phyloP scores from a whole-genome alignment of 23 tunicate species.

The Styela plicata region DNA sequence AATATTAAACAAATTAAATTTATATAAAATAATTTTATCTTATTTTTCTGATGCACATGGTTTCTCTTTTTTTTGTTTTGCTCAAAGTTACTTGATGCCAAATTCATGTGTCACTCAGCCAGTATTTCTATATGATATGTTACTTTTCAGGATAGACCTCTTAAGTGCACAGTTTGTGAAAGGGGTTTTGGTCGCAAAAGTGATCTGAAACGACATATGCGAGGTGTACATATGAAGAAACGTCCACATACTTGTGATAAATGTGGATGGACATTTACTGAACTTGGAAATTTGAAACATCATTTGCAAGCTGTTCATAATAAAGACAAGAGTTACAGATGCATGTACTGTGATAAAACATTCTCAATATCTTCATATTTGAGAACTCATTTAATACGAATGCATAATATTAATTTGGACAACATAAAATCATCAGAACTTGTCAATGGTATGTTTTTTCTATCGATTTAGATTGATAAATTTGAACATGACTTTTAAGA shows the following conservation, averaged over 20 bases:
- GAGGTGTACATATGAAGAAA: conserved; percentile 92
- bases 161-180: conserved; percentile 81
- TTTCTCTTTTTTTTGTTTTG: no score
- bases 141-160: conserved; percentile 74
- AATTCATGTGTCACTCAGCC: no score
- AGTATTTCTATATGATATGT: no score
- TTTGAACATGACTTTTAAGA: no score
- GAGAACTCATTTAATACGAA: conserved; percentile 72
- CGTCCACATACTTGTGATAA: conserved; percentile 72
- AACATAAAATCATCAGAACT: background rate
- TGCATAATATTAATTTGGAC: conserved; percentile 50
- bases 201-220: conserved; percentile 74
- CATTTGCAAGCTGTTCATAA: conserved; percentile 93
- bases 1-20: no score
- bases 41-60: no score
- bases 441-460: background rate
- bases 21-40: no score
- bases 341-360: conserved; percentile 58
- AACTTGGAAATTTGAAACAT: conserved; percentile 80
- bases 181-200: conserved; percentile 86
- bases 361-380: conserved; percentile 73
- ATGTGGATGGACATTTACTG: conserved; percentile 95
- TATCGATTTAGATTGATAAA: no score
- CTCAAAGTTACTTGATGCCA: no score
- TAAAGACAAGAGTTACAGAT: conserved; percentile 77